phyloP scores from a whole-genome alignment of 2,113 vertebrate species.

The Melanotaenia duboulayi region DNA sequence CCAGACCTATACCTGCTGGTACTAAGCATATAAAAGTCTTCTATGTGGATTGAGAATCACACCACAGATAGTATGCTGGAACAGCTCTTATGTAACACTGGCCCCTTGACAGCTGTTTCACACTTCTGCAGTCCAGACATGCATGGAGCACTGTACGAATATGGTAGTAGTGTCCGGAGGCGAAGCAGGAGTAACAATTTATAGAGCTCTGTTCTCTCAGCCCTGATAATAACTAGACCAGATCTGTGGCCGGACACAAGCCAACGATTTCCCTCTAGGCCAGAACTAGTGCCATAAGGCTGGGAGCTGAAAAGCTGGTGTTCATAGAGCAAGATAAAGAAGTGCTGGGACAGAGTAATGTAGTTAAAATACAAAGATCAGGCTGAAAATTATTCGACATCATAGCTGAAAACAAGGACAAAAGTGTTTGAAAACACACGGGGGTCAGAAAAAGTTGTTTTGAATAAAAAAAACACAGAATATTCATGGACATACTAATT shows the following conservation, averaged over 20 bases:
- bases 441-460: too few species aligned
- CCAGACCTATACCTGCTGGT: conserved; percentile 35
- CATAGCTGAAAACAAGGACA: neutral
- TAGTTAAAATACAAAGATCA: neutral
- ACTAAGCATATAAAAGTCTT: conserved; percentile 32
- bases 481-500: neutral
- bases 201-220: conserved; percentile 19
- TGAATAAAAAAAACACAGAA: too few species aligned
- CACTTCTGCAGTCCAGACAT: conserved; percentile 39
- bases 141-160: conserved; percentile 20
- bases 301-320: conserved; percentile 11
- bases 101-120: conserved; percentile 31
- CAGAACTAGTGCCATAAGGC: conserved; percentile 12
- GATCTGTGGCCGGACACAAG: conserved; percentile 38
- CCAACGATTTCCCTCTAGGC: conserved; percentile 31
- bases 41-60: conserved; percentile 33
- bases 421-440: too few species aligned
- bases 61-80: neutral
- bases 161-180: conserved; percentile 39
- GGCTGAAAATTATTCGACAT: neutral
- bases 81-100: conserved; percentile 43
- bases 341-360: neutral
- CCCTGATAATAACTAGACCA: conserved; percentile 59
- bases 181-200: conserved; percentile 41
- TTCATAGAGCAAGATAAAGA: neutral